These are phyloP conservation scores for Heliconius congener DNA, from an alignment of 1,140 invertebrate species.

Conservation along the genomic window DNA sequence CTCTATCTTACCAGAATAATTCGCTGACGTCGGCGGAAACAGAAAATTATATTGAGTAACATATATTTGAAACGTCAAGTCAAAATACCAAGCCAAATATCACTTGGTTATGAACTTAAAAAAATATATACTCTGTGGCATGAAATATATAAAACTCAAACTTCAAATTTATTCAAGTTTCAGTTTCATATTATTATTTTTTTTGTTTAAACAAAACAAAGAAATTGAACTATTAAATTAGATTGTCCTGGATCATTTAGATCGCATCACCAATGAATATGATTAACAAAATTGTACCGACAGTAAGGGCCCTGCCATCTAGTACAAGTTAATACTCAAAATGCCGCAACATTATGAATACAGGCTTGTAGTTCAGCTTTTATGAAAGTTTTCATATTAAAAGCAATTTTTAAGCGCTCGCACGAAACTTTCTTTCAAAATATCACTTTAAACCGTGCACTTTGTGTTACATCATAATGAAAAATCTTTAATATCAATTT, in stretches of 20 bases:
- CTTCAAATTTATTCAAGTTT: no score
- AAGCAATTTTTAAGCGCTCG: constrained; percentile 10
- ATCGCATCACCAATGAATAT: neutral
- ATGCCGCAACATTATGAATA: neutral
- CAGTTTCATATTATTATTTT: no score
- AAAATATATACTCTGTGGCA: no score
- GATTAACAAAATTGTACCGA: neutral
- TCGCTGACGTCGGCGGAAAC: constrained; percentile 19
- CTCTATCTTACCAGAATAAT: constrained; percentile 23
- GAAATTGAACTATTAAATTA: no score
- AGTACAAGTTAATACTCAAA: neutral
- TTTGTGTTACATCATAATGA: constrained; percentile 4
- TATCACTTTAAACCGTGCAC: neutral
- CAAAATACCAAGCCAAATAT: no score
- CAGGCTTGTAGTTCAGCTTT: neutral
- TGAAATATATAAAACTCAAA: no score
- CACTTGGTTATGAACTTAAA: no score
- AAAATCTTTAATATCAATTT: constrained; percentile 3
- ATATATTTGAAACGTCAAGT: neutral
- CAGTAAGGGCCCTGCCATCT: no score
- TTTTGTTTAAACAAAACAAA: no score
- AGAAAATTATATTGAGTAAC: constrained; percentile 7
- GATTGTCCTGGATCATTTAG: no score
- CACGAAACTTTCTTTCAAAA: neutral
- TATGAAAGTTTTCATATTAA: constrained; percentile 1